Evolutionary conservation across 2,797 vertebrate species (phyloP).

Genomic region (Pseudomugil tenellus): DNA sequence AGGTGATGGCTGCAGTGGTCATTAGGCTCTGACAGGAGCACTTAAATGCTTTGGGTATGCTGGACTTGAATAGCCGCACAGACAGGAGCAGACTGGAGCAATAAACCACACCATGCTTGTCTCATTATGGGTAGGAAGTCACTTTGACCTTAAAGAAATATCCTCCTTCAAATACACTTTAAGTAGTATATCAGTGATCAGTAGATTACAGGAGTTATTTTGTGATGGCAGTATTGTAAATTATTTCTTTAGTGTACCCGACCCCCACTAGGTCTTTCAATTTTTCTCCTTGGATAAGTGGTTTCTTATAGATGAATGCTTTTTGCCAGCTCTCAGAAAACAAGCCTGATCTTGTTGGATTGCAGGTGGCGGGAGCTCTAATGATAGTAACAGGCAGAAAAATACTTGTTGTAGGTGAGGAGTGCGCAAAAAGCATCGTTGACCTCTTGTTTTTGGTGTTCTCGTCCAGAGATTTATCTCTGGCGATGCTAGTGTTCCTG

Average conservation of each 20-base stretch:
- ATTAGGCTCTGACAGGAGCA: slow-evolving; percentile 56
- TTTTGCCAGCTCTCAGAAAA: slow-evolving; percentile 50
- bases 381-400: slow-evolving; percentile 46
- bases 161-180: slow-evolving; percentile 14
- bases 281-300: slow-evolving; percentile 16
- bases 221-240: slow-evolving; percentile 27
- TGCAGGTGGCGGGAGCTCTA: slow-evolving; percentile 54
- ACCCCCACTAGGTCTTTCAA: neutral
- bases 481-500: neutral
- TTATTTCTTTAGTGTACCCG: slow-evolving; percentile 6
- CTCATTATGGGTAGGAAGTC: slow-evolving; percentile 65
- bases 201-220: slow-evolving; percentile 31
- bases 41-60: slow-evolving; percentile 41
- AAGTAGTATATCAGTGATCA: slow-evolving; percentile 25
- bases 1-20: slow-evolving; percentile 59
- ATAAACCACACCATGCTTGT: slow-evolving; percentile 58
- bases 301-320: slow-evolving; percentile 46
- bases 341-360: slow-evolving; percentile 55
- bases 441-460: slow-evolving; percentile 13
- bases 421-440: slow-evolving; percentile 24
- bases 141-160: slow-evolving; percentile 45
- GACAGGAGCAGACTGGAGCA: slow-evolving; percentile 49
- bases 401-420: slow-evolving; percentile 17
- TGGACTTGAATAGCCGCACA: slow-evolving; percentile 35
- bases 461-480: slow-evolving; percentile 22